Base-by-base conservation (phyloP, 2,888 invertebrate genomes). In the Amaurobius ferox region DNA sequence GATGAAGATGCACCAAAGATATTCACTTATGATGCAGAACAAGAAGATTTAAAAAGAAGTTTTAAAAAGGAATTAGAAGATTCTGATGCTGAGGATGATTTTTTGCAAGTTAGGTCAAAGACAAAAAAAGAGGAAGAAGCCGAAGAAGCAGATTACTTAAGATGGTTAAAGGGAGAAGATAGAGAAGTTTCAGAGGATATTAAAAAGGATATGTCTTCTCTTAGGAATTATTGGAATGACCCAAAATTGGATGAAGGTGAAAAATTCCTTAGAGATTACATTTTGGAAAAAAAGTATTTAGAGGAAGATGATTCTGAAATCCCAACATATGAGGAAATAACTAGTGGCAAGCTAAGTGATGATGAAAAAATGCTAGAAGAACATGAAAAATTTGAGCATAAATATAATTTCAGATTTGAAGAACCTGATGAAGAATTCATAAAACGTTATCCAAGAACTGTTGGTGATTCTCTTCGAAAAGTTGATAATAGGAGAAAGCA, bases 401-500 rank as follows among this genome's bases (percentile, higher is more conserved):
- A 98, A 89, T 99, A 95, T 91, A 98, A 99, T 93, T 98, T 97
- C 91, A 94, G 99, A 88, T 99, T 95, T 91, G 98, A 99, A 91
- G 98, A 99, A 91, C 98, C 98, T 0, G 98, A 98, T 91, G 48
- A 64, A 23, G 81, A 87, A 55, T 81, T 88, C 68, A 88, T 89
- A 23, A 89, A 89, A 73, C 68, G 96, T 11, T 98, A 96, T 93
- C 99, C 99, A 0, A 94, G 99, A 88, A 96, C 96, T 0, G 94
- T 99, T 91, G 94, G 95, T 86, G 94, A 94, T 91, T 95, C 96
- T 1, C 92, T 98, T 88, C 94, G 99, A 5, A 94, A 94, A 35
- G 95, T 94, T 86, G 96, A 97, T 91, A 95, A 95, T 61, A 94
- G 94, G 77, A 93, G 98, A 76, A 94, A 96, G 87, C 92, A 94